Base-by-base conservation (phyloP, 2,888 invertebrate species). In the Furcula furcula region DNA sequence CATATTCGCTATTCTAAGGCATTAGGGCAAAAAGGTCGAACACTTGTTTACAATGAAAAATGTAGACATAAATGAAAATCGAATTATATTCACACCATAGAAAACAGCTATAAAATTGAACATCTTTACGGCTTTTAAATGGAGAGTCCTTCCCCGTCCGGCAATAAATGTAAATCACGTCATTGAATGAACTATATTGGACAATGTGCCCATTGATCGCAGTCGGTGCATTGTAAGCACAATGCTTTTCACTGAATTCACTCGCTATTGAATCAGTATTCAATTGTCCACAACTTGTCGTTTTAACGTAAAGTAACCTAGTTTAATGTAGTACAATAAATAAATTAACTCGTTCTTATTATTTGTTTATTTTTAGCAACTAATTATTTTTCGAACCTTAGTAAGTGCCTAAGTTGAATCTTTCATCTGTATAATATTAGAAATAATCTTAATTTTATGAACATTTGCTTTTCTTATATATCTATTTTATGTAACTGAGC, bases 131-230 rank as follows among this genome's bases (percentile, higher is more conserved):
- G 60, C 49, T 67, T 68, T 67, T 55, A 70, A 68, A 74, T 69
- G 54, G 62, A 66, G 62, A 63, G 57, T 63, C 67, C 68, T 72
- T 72, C 58, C 40, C 55, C 54, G 55, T 40, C 29, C 63, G 48
- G 63, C 69, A 65, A 76, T 80, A 76, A 81, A 79, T 79, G 79
- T 82, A 78, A 82, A 82, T 81, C 76, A 78, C 74, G 71, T 68
- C 66, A 76, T 77, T 75, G 76, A 72, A 60, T 65, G 67, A 73
- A 71, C 71, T 76, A 68, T 65, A 76, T 73, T 72, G 72, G 64
- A 66, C 68, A 65, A 66, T 60, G 59, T 53, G 54, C 53, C 68
- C 64, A 76, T 76, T 74, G 70, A 76, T 64, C 67, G 70, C 74
- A 75, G 65, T 75, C 52, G 74, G 74, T 70, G 76, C 77, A 75